phyloP scores from a whole-genome alignment of 2,113 vertebrate species.

The Coreoperca whiteheadi region DNA sequence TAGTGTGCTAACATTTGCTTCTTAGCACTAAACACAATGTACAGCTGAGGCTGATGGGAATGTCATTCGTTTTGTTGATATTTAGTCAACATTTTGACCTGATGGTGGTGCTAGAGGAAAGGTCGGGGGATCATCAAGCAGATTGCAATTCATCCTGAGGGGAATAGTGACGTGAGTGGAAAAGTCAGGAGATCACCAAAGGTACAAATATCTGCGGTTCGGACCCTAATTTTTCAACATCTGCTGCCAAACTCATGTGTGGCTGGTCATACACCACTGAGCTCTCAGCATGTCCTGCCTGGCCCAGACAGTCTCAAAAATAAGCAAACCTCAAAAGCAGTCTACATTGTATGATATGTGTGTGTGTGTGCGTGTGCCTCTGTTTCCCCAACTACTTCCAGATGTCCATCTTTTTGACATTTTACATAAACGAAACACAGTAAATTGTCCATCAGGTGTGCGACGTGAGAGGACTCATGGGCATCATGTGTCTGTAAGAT shows the following conservation, averaged over 20 bases:
- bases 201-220: slow-evolving; percentile 17
- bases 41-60: not conserved
- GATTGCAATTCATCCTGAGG: not conserved
- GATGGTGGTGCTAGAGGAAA: not conserved
- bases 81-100: not conserved
- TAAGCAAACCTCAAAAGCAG: slow-evolving; percentile 57
- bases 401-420: slow-evolving; percentile 63
- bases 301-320: slow-evolving; percentile 65
- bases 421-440: slow-evolving; percentile 32
- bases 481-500: slow-evolving; percentile 20
- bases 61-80: not conserved
- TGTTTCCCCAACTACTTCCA: slow-evolving; percentile 66
- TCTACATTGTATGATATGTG: slow-evolving; percentile 11
- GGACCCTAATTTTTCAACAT: slow-evolving; percentile 31
- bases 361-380: slow-evolving; percentile 23
- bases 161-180: too few species aligned
- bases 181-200: not conserved
- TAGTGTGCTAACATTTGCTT: too few species aligned
- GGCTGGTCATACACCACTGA: slow-evolving; percentile 53
- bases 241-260: slow-evolving; percentile 48
- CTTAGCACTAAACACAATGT: not conserved
- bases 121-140: not conserved
- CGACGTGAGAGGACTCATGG: slow-evolving; percentile 16
- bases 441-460: slow-evolving; percentile 44
- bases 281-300: slow-evolving; percentile 38